Evolutionary conservation across 2,113 vertebrate genomes (phyloP).

Genomic region (pig (Sus scrofa)): DNA sequence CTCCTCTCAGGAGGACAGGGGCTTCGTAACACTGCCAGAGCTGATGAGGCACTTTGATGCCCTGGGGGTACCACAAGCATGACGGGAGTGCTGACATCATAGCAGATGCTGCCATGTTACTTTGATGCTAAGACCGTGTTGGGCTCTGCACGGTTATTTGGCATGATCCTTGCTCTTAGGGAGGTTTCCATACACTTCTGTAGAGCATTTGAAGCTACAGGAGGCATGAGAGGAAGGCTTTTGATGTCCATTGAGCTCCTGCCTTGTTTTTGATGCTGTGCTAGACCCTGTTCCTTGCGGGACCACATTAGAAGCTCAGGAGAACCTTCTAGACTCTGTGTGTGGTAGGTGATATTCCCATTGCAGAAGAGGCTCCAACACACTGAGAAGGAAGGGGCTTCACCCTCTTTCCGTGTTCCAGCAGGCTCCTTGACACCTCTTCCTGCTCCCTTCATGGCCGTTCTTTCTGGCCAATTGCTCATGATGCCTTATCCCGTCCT

Average conservation of each 20-base stretch:
- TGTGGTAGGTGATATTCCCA: background rate
- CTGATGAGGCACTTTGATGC: background rate
- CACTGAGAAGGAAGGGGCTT: background rate
- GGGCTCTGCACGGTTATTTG: background rate
- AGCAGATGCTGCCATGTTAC: fast-evolving
- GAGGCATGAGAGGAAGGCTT: background rate
- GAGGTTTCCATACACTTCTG: fast-evolving
- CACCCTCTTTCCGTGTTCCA: fast-evolving
- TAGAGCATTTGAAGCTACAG: background rate
- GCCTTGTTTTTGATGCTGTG: fast-evolving
- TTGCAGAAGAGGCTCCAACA: background rate
- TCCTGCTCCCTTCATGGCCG: background rate
- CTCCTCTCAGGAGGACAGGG: background rate
- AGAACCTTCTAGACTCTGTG: background rate
- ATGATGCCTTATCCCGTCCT: background rate
- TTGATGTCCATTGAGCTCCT: background rate
- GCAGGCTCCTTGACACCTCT: too few relatives aligned
- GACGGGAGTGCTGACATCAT: fast-evolving
- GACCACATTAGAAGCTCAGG: background rate
- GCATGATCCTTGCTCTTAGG: background rate
- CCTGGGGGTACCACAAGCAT: fast-evolving
- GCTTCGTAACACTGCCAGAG: background rate
- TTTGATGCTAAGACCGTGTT: too few relatives aligned
- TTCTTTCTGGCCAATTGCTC: background rate
- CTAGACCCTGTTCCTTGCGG: too few relatives aligned